Evolutionary conservation across 2,113 vertebrate species (phyloP).

Genomic region (Stigmatopora argus): DNA sequence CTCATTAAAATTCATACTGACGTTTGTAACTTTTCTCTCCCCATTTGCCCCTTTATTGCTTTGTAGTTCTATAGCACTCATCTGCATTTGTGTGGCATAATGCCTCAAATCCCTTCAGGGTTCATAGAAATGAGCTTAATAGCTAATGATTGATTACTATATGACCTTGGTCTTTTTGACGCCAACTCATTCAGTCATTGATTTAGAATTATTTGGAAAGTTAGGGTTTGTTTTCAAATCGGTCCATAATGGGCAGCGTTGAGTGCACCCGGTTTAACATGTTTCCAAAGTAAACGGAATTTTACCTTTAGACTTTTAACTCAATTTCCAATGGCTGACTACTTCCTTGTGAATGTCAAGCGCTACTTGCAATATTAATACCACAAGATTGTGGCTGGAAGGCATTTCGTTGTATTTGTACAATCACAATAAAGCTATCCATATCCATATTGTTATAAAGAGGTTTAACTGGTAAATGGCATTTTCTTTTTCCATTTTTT

Average conservation of each 20-base stretch:
- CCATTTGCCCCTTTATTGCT: background rate
- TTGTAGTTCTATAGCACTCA: background rate
- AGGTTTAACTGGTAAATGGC: no score
- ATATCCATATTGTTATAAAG: no score
- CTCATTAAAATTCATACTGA: slow-evolving; percentile 9
- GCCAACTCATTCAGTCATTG: background rate
- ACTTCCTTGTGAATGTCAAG: background rate
- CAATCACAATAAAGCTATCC: no score
- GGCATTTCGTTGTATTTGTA: no score
- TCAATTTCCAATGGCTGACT: background rate
- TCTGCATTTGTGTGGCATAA: slow-evolving; percentile 1
- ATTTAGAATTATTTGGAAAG: background rate
- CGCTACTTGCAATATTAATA: background rate
- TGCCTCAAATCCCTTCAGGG: background rate
- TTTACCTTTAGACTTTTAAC: background rate
- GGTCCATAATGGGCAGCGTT: background rate
- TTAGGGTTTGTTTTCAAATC: background rate
- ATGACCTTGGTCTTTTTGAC: background rate
- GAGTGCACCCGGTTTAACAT: background rate
- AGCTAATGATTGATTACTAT: slow-evolving; percentile 2
- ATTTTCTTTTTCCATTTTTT: no score
- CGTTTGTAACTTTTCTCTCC: background rate
- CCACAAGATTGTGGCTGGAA: no score
- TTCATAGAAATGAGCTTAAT: background rate
- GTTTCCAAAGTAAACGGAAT: background rate